Base-by-base conservation (phyloP, 2,113 vertebrate species). In the Mobula birostris region DNA sequence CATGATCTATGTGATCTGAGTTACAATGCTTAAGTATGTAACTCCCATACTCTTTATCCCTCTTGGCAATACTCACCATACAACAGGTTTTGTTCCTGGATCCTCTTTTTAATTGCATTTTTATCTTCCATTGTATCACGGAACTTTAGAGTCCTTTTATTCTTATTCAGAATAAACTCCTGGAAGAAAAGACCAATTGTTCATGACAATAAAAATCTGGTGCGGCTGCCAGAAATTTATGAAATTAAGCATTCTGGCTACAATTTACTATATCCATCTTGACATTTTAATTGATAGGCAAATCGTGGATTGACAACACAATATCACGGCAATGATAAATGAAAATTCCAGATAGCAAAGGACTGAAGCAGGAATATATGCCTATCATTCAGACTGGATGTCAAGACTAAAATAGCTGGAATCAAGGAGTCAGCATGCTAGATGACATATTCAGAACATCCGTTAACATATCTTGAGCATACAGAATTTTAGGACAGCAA, bases 101-200 rank as follows among this genome's bases (percentile, higher is more conserved):
- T 72, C 36, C 91, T 40, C 91, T 93, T 93, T 76, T 74, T 93
- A 74, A 93, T 93, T 74, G 70, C 91, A 56, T 48, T 93, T 93
- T 93, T 93, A 93, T 93, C 91, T 72, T 93, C 91, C 91, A 93
- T 76, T 74, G 91, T 12, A 1, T 93, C 91, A 74, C 91, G 91
- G 32, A 74, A 93, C 27, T 93, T 93, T 24, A 93, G 68, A 14
- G 91, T 93, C 24, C 76, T 93, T n/a, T 93, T 93, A 93, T 74
- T 93, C 70, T 93, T 93, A 70, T 93, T 93, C 36, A 93, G 40
- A 76, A 93, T 66, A 56, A 74, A 93, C 12, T 93, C 91, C 91
- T 93, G 70, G 36, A 74, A 93, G 68, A 40, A 40, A 93, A 48
- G 70, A 93, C 29, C 80, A 48, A 19, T 82, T 82, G 19, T 48